Evolutionary conservation across 2,797 vertebrate genomes (phyloP), one percentile per base, ranked within the genome.

Genomic region (Sebastes minor): DNA sequence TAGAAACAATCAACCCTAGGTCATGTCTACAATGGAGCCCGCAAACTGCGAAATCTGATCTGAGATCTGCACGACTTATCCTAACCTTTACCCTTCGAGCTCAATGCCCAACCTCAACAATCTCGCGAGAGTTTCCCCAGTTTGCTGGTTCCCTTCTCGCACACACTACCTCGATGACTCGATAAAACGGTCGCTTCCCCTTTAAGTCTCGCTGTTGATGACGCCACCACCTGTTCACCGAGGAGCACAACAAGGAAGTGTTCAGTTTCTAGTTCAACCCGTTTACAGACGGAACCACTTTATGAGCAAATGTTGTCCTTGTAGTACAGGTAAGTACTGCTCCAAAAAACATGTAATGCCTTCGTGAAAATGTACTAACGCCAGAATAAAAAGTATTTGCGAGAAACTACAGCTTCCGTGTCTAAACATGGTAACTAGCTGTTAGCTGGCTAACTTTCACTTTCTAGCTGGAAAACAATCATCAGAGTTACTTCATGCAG

Each of bases 231-330:
- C 57, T 16, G 82, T 25, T 56, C 68, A 71, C 56, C 67, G 63
- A 59, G 83, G 75, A 25, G 56, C 66, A 84, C 71, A 90, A 90
- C 68, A 69, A 57, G 90, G 92, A 93, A 89, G 88, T 84, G 2
- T 1, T 13, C 1, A 46, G 30, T 27, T 4, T 18, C 3, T n/a
- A 9, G 27, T 32, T 23, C 33, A 66, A 27, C 38, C 38, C 33
- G 69, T 64, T 4, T 12, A 30, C 12, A 16, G 4, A 27, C 74
- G 30, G 23, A 60, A 4, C 22, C 4, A 16, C 5, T 46, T 35
- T 14, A 2, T 1, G 18, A 64, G 30, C 70, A 10, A 28, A 89
- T 93, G 85, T 76, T 55, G 67, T 4, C 14, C 6, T 11, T n/a
- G 23, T 85, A 90, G 85, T 33, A 4, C 70, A 93, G 74, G 92